These are phyloP conservation scores for Aporrectodea caliginosa DNA, from an alignment of 1,140 invertebrate genomes.

Conservation along the genomic window DNA sequence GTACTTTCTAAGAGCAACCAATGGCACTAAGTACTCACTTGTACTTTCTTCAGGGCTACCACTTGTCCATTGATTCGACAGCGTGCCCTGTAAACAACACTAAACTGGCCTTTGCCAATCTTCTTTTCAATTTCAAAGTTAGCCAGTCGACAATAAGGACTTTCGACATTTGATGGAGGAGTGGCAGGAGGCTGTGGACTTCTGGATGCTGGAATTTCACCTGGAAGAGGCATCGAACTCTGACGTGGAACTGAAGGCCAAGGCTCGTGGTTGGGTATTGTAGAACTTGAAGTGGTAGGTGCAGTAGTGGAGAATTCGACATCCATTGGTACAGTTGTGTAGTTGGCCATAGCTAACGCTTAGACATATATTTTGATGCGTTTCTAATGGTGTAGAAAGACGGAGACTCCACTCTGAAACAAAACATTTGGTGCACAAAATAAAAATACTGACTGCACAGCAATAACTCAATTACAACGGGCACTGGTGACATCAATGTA, in stretches of 20 bases:
- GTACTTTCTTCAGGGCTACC: slow-evolving; percentile 66
- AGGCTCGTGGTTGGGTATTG: neutral
- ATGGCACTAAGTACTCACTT: too few relatives aligned
- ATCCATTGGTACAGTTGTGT: neutral
- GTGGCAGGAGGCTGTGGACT: neutral
- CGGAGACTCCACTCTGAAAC: neutral
- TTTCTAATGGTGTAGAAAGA: neutral
- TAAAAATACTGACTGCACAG: neutral
- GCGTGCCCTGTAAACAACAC: slow-evolving; percentile 62
- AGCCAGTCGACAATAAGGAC: slow-evolving; percentile 29
- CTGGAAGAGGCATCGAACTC: neutral
- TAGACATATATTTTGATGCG: too few relatives aligned
- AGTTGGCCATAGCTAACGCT: neutral
- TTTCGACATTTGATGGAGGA: slow-evolving; percentile 39
- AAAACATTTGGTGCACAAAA: too few relatives aligned
- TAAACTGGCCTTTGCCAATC: slow-evolving; percentile 67
- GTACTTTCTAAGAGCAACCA: too few relatives aligned
- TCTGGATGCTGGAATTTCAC: neutral
- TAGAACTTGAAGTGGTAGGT: neutral
- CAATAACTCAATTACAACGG: neutral
- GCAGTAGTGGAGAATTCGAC: neutral
- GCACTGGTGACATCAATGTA: neutral
- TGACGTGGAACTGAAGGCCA: neutral
- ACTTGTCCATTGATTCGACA: slow-evolving; percentile 53
- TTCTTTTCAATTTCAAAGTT: slow-evolving; percentile 63